These are phyloP conservation scores for Antechinus flavipes DNA, from an alignment of 2,113 vertebrate genomes.

Conservation along the genomic window DNA sequence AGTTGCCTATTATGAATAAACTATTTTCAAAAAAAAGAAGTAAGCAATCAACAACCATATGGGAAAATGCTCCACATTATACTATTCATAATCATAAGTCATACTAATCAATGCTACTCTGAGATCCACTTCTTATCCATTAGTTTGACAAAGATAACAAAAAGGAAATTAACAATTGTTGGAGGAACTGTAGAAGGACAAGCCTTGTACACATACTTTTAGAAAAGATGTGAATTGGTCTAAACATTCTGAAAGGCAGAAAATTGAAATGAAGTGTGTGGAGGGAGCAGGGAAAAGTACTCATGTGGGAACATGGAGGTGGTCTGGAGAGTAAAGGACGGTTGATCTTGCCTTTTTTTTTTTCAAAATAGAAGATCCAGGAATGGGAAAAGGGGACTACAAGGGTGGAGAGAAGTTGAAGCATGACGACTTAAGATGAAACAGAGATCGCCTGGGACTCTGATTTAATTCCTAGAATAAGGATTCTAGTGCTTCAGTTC, in stretches of 20 bases:
- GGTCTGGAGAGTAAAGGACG: not conserved
- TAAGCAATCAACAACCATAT: not conserved
- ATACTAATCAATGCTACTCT: not conserved
- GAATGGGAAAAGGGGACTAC: not conserved
- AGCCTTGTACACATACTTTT: not conserved
- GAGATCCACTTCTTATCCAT: not conserved
- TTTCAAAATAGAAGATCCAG: not conserved
- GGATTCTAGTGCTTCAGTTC: not conserved
- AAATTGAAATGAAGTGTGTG: not conserved
- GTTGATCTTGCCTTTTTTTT: not conserved
- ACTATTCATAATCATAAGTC: not conserved
- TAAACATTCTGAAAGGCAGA: too few species aligned
- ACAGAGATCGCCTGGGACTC: not conserved
- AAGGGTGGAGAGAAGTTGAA: not conserved
- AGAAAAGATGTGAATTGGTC: not conserved
- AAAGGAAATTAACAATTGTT: not conserved
- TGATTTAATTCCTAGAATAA: not conserved
- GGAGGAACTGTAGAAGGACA: not conserved
- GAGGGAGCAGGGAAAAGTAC: not conserved
- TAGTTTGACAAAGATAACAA: not conserved
- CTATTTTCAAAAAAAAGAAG: not conserved
- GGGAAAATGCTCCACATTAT: not conserved
- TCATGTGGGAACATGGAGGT: not conserved
- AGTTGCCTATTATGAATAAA: not conserved
- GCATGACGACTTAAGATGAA: not conserved